Percentiles rank a stretch among this genome's conserved stretches.
phyloP scores from a whole-genome alignment of 30 jellyfish, hydroid and myxozoan genomes.

The Rhopilema esculentum region DNA sequence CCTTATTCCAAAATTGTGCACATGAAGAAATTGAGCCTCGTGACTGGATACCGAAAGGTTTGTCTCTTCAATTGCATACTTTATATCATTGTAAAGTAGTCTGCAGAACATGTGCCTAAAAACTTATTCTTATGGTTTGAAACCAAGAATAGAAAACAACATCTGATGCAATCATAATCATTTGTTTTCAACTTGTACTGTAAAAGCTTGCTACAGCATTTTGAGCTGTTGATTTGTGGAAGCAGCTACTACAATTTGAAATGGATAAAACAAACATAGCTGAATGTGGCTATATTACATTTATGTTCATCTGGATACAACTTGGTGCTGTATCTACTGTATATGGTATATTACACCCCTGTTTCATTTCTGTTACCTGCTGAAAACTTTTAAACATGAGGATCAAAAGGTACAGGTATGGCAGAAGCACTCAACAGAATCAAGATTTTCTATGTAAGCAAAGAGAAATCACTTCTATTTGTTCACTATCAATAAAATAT shows the following conservation, averaged over 20 bases:
- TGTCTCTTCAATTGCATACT: no score
- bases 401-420: no score
- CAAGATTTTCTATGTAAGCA: neutral
- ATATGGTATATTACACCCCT: neutral
- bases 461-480: neutral
- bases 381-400: no score
- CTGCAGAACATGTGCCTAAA: no score
- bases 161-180: neutral
- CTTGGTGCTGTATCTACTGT: neutral
- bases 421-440: neutral
- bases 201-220: neutral
- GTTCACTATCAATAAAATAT: neutral
- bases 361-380: neutral
- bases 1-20: neutral
- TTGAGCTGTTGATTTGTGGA: slow-evolving; percentile 12
- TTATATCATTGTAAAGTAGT: no score
- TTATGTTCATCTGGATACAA: neutral
- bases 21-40: neutral
- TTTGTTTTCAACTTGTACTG: neutral
- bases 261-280: no score
- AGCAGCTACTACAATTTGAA: neutral
- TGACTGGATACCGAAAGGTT: neutral
- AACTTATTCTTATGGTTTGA: neutral
- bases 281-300: no score
- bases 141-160: neutral